Evolutionary conservation across 2,888 invertebrate species (phyloP).

Genomic region (Globia sparganii): DNA sequence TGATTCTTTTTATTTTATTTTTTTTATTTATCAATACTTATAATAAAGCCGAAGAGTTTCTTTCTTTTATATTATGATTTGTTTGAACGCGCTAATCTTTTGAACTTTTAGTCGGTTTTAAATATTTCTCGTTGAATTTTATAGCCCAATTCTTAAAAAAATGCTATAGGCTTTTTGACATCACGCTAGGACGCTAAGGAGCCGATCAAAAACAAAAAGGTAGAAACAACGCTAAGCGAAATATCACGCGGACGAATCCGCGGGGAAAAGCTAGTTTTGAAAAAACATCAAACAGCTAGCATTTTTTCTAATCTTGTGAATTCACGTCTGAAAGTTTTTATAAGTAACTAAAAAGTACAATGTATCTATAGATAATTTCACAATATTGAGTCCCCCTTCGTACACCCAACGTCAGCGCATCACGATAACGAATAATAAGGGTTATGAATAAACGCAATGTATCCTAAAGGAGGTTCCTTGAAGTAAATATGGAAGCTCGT

Average conservation of each 20-base stretch:
- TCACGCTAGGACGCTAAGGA: neutral
- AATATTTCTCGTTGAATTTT: neutral
- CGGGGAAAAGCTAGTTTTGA: neutral
- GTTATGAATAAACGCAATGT: slow-evolving; percentile 78
- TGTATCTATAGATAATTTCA: neutral
- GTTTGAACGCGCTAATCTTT: neutral
- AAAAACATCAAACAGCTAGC: neutral
- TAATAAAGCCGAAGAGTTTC: neutral
- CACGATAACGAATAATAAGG: slow-evolving; percentile 65
- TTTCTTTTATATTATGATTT: neutral
- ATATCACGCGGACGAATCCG: neutral
- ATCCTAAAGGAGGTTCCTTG: slow-evolving; percentile 80
- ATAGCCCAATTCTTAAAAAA: neutral
- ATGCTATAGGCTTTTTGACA: neutral
- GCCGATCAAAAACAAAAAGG: too few relatives aligned
- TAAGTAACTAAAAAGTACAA: neutral
- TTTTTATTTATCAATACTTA: neutral
- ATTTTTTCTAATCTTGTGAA: neutral
- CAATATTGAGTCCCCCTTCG: slow-evolving; percentile 10
- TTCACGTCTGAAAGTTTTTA: neutral
- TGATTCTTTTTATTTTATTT: neutral
- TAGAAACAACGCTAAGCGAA: too few relatives aligned
- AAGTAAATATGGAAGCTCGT: slow-evolving; percentile 88
- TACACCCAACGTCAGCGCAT: slow-evolving; percentile 38
- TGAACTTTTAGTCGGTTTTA: neutral